Base-by-base conservation (phyloP, 2,113 vertebrate genomes). In the Caranx ignobilis region DNA sequence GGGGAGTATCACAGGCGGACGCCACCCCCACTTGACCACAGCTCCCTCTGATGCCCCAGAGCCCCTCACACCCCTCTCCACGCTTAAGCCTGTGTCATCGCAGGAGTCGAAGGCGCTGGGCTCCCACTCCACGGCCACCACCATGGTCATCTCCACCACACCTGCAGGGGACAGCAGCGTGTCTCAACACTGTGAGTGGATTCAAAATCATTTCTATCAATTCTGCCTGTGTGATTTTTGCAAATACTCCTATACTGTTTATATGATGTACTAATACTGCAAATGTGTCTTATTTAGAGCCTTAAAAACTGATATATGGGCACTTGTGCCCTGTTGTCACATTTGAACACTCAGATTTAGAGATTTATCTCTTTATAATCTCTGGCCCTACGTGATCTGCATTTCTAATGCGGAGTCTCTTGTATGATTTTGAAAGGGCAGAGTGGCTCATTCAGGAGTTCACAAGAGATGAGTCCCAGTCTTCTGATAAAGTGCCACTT, bases 151-250 rank as follows among this genome's bases (percentile, higher is more conserved):
- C 59, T 71, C 90, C 77, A 89, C 90, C 81, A 87, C 88, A 0
- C 61, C 89, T 9, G 75, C 75, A 8, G 87, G 81, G 16, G 90
- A 91, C 75, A 94, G 93, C 94, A 98, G 96, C 88, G 90, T 98
- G 65, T 98, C 97, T 11, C 97, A 97, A 71, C 97, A 97, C 92
- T 97, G 97, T 99, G 93, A 97, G 96, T 63, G 19, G 3, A 35
- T 26, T 16, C 12, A 57, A 59, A 54, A 39, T 21, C 2, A 15
- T 41, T 15, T 21, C 7, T 8, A 34, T 43, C 12, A 32, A 2
- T 37, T 18, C 19, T 39, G 48, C 34, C 21, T 31, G 54, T 31
- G 54, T 56, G 26, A 56, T 12, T 31, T 1, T 5, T 2, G 54
- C 31, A 56, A 56, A 56, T 31, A 31, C 54, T 4, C 11, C n/a